Evolutionary conservation across 2,113 vertebrate genomes (phyloP).

Genomic region (Oceanodroma tethys): DNA sequence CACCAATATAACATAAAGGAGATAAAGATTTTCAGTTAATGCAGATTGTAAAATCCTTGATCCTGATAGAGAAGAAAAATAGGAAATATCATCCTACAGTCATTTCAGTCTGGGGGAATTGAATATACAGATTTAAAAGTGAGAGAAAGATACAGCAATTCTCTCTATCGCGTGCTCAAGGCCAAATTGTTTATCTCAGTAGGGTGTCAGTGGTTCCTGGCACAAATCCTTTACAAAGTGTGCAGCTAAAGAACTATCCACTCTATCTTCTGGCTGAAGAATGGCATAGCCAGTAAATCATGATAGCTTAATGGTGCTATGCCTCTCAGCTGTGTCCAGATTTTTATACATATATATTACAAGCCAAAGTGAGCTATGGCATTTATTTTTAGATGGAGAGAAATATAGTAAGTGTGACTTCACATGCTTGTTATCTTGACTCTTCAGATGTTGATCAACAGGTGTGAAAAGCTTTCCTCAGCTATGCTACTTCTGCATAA

Average conservation of each 20-base stretch:
- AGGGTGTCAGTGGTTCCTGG: not conserved
- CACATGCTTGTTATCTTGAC: not conserved
- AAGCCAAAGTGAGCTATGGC: not conserved
- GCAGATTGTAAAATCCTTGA: not conserved
- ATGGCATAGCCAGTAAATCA: not conserved
- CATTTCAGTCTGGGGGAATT: not conserved
- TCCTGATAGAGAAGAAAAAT: not conserved
- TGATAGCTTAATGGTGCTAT: not conserved
- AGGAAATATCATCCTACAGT: not conserved
- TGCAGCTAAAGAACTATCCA: not conserved
- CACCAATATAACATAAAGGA: not conserved
- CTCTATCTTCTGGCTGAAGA: slow-evolving; percentile 1
- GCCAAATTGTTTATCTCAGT: not conserved
- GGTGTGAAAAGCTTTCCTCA: not conserved
- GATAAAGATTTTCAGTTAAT: not conserved
- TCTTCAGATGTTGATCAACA: not conserved
- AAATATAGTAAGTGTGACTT: slow-evolving; percentile 23
- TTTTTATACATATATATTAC: not conserved
- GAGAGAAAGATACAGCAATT: not conserved
- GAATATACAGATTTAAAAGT: not conserved
- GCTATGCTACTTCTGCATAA: not conserved
- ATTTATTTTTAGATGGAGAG: slow-evolving; percentile 2
- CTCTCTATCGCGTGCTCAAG: not conserved
- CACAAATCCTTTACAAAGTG: not conserved
- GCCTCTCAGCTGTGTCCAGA: not conserved